Conservation (phyloP, 2,888 invertebrate genomes). For the Campoplex nolae region DNA sequence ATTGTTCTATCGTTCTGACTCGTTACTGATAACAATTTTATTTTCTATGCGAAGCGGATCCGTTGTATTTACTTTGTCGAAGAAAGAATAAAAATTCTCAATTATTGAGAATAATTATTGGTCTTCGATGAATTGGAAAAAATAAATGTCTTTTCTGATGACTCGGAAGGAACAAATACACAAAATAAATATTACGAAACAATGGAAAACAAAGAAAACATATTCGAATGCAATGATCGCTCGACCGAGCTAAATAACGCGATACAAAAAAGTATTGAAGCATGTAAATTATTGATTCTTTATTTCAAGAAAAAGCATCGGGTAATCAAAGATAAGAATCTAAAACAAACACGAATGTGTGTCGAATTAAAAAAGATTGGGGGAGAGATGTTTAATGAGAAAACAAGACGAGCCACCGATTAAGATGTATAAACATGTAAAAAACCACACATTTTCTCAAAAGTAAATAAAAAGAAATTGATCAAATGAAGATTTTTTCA, state of each 20-base stretch:
- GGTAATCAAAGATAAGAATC: background rate
- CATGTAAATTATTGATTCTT: background rate
- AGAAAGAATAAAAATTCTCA: background rate
- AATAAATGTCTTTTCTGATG: background rate
- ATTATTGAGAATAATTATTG: background rate
- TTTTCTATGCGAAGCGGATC: background rate
- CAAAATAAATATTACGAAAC: background rate
- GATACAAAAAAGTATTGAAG: background rate
- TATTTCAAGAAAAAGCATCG: background rate
- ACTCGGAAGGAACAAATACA: background rate
- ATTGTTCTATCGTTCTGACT: background rate
- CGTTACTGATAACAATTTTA: background rate
- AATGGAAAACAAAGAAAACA: background rate
- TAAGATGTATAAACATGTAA: background rate
- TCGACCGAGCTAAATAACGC: background rate
- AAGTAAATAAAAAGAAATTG: background rate
- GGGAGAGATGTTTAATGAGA: background rate
- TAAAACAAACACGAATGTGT: background rate
- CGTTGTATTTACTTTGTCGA: background rate
- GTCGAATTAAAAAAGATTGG: background rate
- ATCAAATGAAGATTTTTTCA: background rate
- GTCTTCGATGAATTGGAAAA: background rate
- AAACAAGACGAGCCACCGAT: background rate
- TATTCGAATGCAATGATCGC: background rate
- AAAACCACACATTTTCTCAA: background rate